Percentiles rank a stretch among this genome's conserved stretches.
These are phyloP conservation scores for Leptinotarsa texana DNA, from an alignment of 1,140 invertebrate genomes.

Conservation along the genomic window DNA sequence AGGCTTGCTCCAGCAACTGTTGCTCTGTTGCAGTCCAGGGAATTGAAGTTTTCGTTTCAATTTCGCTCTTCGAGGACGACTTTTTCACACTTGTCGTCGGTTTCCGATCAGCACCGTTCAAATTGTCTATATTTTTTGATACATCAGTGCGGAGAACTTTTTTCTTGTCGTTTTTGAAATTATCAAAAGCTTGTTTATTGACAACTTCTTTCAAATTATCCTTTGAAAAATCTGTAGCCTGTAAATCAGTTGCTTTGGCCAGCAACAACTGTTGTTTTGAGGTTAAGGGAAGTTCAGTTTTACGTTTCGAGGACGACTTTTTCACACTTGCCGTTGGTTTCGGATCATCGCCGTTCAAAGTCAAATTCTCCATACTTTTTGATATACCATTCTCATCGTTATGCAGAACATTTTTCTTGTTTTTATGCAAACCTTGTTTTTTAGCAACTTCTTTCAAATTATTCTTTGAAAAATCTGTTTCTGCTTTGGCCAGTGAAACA, in stretches of 20 bases:
- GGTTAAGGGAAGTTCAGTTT: constrained; percentile 73
- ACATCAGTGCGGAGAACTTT: constrained; percentile 65
- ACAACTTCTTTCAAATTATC: constrained; percentile 82
- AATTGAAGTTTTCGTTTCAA: constrained; percentile 44
- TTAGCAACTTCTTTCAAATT: constrained; percentile 84
- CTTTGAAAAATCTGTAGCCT: constrained; percentile 86
- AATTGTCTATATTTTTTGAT: constrained; percentile 55
- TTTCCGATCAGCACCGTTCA: constrained; percentile 35
- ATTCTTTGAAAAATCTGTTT: constrained; percentile 86
- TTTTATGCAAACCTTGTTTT: constrained; percentile 88
- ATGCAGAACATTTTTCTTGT: constrained; percentile 71
- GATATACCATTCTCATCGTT: constrained; percentile 65
- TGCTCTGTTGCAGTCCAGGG: constrained; percentile 94
- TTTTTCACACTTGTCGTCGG: constrained; percentile 29
- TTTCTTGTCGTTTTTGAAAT: constrained; percentile 87
- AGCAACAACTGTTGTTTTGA: constrained; percentile 87
- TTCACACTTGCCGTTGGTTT: constrained; percentile 25
- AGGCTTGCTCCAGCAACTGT: constrained; percentile 90
- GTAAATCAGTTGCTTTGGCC: constrained; percentile 88
- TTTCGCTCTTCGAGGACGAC: constrained; percentile 41
- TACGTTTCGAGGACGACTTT: constrained; percentile 37
- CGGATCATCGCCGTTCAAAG: constrained; percentile 36
- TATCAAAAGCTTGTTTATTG: constrained; percentile 89
- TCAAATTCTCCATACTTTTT: constrained; percentile 51
- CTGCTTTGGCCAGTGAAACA: constrained; percentile 92